Evolutionary conservation across 1,140 invertebrate species (phyloP), one percentile per base, ranked within the genome.

Genomic region (Cydia splendana): DNA sequence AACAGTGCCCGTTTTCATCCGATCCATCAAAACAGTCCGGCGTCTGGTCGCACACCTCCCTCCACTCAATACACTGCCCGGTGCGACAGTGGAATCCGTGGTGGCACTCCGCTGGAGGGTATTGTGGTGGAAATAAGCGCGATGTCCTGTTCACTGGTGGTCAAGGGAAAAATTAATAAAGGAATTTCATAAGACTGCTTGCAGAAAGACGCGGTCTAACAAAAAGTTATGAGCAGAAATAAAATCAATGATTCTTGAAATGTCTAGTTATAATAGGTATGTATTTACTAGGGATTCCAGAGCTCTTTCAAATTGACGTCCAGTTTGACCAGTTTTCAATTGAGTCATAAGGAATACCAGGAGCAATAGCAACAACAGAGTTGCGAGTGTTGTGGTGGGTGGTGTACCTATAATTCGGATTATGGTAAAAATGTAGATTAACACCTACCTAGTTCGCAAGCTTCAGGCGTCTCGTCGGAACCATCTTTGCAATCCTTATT

Each of bases 401-500:
- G n/a, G n/a, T n/a, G n/a, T 13, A 18, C n/a, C 24, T 24, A n/a
- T n/a, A 24, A n/a, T 53, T 53, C 12, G 42, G 42, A 5, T n/a
- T 53, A 18, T 18, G 18, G 9, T 9, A 24, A 10, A 9, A 62
- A 12, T 24, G 6, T 12, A 5, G 7, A 24, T 12, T 62, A 1
- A 69, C 76, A 78, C 24, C 24, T 71, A 91, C 90, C 88, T 73
- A 65, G 81, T 20, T 80, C 79, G 81, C 95, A 95, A 69, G 93
- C 85, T 6, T 92, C 85, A 0, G 83, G 65, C 0, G 84, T 91
- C 88, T 97, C 96, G 85, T 97, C 96, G n/a, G 94, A 95, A 1
- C 94, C 95, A 87, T 97, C 96, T 3, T 87, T 77, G 83, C 97
- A 98, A 80, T 97, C 96, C 1, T 88, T 81, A n/a, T 87, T 91